These are phyloP conservation scores for Tyrannus savana DNA, from an alignment of 2,113 vertebrate species.

Conservation along the genomic window DNA sequence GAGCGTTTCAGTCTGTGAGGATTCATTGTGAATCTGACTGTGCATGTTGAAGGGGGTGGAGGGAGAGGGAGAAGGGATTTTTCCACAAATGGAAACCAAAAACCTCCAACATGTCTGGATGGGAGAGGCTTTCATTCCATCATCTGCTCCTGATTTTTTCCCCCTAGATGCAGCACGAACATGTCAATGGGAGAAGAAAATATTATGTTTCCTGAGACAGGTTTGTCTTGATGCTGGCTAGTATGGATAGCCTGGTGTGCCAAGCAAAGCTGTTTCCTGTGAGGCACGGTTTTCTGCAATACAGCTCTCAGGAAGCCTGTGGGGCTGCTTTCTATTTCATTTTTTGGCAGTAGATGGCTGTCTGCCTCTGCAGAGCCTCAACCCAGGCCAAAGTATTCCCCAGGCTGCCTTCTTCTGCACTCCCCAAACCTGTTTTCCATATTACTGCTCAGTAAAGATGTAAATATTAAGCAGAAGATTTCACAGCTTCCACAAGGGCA, in stretches of 20 bases:
- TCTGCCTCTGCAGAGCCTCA: slow-evolving; percentile 18
- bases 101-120: neutral
- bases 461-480: slow-evolving; percentile 69
- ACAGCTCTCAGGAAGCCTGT: neutral
- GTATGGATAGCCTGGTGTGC: neutral
- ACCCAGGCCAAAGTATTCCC: slow-evolving; percentile 12
- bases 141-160: slow-evolving; percentile 1
- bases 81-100: slow-evolving; percentile 12
- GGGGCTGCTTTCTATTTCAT: neutral
- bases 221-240: slow-evolving; percentile 18
- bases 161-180: neutral
- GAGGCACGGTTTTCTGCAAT: neutral
- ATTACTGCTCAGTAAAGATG: slow-evolving; percentile 30
- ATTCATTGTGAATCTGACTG: slow-evolving; percentile 2
- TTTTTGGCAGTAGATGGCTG: slow-evolving; percentile 70
- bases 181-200: neutral
- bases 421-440: slow-evolving; percentile 11
- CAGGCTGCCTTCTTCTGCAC: neutral
- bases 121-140: neutral
- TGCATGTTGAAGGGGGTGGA: neutral
- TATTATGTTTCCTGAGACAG: neutral
- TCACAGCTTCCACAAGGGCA: slow-evolving; percentile 62
- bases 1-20: neutral
- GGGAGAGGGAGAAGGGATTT: slow-evolving; percentile 17
- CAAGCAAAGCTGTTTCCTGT: slow-evolving; percentile 1